A percentile compares a stretch with the other conserved stretches of the same genome.
Conservation (phyloP, 1,140 invertebrate species). For the Apis cerana region DNA sequence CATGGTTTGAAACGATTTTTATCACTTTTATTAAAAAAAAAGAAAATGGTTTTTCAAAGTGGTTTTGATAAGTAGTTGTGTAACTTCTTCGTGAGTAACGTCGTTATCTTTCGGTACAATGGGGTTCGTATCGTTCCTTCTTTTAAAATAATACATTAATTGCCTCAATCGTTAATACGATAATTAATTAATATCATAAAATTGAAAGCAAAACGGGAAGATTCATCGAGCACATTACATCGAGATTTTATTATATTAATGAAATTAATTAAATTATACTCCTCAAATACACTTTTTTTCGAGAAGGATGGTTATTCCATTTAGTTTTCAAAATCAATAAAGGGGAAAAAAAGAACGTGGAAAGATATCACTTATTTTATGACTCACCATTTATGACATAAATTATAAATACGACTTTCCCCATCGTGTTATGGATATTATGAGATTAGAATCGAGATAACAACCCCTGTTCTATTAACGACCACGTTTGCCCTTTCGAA, state of each 20-base stretch:
- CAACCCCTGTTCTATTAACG: not conserved
- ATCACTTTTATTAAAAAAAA: too few species aligned
- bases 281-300: not conserved
- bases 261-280: not conserved
- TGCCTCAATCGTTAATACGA: not conserved
- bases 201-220: not conserved
- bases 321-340: not conserved
- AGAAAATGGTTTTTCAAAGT: too few species aligned
- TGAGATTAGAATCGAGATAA: not conserved
- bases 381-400: not conserved
- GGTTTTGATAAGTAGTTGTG: not conserved
- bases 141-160: not conserved
- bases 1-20: too few species aligned
- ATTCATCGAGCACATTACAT: not conserved
- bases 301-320: not conserved
- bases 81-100: not conserved
- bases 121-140: not conserved
- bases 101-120: not conserved
- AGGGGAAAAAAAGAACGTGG: too few species aligned
- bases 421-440: too few species aligned
- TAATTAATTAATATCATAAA: not conserved
- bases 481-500: not conserved
- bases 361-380: not conserved
- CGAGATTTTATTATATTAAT: not conserved
- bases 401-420: not conserved